Percentiles rank a stretch among this genome's conserved stretches.
Evolutionary conservation across 2,888 invertebrate genomes (phyloP).

Genomic region (Heteromyza rotundicornis): DNA sequence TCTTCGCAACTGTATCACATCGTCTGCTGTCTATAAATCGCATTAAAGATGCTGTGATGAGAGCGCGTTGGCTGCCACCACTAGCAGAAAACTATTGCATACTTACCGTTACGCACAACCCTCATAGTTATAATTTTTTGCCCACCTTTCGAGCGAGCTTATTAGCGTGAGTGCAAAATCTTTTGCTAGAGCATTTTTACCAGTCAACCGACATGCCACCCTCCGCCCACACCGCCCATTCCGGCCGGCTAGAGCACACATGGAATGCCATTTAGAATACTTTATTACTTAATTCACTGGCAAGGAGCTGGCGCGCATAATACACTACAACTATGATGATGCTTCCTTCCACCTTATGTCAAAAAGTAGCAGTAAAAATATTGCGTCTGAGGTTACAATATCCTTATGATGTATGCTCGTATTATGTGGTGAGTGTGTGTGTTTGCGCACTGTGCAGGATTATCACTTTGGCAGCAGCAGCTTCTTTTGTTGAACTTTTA

Average conservation of each 20-base stretch:
- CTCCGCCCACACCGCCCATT: too few species aligned
- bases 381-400: constrained; percentile 19
- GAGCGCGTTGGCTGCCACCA: constrained; percentile 12
- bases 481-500: constrained; percentile 11
- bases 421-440: constrained; percentile 1
- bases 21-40: constrained; percentile 31
- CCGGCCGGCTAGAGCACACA: background rate
- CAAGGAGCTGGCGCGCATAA: constrained; percentile 9
- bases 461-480: constrained; percentile 2
- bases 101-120: background rate
- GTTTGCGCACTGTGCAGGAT: constrained; percentile 1
- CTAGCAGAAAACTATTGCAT: background rate
- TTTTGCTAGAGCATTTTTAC: background rate
- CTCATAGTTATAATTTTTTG: too few species aligned
- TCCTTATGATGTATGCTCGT: background rate
- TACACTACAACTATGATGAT: background rate
- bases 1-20: background rate
- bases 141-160: background rate
- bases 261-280: constrained; percentile 10
- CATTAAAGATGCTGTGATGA: constrained; percentile 37
- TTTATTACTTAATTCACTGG: constrained; percentile 21
- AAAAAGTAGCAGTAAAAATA: constrained; percentile 10
- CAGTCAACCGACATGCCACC: background rate
- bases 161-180: background rate
- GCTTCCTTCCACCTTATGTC: background rate